These are phyloP conservation scores for Heterotilapia buettikoferi DNA, from an alignment of 2,113 vertebrate species.

Conservation along the genomic window DNA sequence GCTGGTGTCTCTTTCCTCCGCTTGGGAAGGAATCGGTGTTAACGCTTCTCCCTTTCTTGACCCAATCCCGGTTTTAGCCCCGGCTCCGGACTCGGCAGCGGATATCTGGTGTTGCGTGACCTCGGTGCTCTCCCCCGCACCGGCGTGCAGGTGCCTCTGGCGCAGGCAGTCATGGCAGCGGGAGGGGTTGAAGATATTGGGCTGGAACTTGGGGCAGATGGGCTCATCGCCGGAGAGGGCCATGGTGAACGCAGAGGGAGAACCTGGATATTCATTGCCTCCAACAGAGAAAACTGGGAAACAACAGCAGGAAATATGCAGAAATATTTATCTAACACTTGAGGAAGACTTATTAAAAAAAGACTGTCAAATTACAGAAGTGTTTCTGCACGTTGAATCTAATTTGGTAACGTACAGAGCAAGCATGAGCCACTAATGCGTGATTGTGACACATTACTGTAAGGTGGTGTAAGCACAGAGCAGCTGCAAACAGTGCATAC, in stretches of 20 bases:
- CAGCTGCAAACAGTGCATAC: not conserved
- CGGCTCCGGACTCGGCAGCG: not conserved
- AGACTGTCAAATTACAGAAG: rapidly evolving
- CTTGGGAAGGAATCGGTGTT: slow-evolving; percentile 38
- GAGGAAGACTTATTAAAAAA: not conserved
- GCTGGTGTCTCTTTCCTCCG: slow-evolving; percentile 59
- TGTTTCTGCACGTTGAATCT: not conserved
- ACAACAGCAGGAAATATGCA: not conserved
- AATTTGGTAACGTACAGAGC: not conserved
- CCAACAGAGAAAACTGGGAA: slow-evolving; percentile 7
- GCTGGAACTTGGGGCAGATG: slow-evolving; percentile 76
- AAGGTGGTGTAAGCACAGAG: not conserved
- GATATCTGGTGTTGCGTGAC: not conserved
- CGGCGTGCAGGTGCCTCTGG: slow-evolving; percentile 67
- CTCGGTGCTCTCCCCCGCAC: slow-evolving; percentile 20
- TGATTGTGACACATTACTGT: not conserved
- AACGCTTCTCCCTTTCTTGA: slow-evolving; percentile 7
- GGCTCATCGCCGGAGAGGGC: slow-evolving; percentile 52
- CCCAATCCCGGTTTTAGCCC: not conserved
- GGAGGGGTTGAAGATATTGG: slow-evolving; percentile 79
- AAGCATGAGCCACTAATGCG: not conserved
- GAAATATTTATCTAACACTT: not conserved
- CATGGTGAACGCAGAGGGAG: slow-evolving; percentile 64
- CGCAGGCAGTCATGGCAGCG: slow-evolving; percentile 81
- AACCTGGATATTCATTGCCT: slow-evolving; percentile 32